phyloP scores from a whole-genome alignment of 2,113 vertebrate genomes.

The Ochotona curzoniae region DNA sequence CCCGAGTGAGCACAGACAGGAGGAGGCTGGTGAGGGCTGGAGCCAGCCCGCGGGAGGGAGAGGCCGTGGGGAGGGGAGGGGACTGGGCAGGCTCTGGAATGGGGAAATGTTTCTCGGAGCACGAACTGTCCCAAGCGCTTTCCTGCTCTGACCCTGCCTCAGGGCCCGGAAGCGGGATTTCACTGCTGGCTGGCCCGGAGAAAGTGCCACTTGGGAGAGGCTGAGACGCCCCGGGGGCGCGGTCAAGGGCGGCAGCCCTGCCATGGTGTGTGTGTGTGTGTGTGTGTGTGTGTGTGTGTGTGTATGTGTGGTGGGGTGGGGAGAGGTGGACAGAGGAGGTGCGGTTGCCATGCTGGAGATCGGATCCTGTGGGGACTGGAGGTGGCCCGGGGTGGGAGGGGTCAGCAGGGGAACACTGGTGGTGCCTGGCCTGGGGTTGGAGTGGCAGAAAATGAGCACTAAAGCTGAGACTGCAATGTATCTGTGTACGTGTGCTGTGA shows the following conservation, averaged over 20 bases:
- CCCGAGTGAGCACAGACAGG: neutral
- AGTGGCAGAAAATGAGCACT: neutral
- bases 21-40: neutral
- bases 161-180: neutral
- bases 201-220: neutral
- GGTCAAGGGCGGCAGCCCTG: neutral
- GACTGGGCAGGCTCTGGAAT: slow-evolving; percentile 6
- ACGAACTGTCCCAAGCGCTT: too few relatives aligned
- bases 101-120: slow-evolving; percentile 28
- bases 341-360: rapidly evolving
- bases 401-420: neutral
- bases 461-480: neutral
- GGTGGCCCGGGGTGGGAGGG: too few relatives aligned
- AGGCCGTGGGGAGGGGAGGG: neutral
- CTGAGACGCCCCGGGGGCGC: neutral
- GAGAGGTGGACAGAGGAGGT: too few relatives aligned
- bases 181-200: neutral
- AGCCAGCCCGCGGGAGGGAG: neutral
- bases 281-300: too few relatives aligned
- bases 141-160: neutral
- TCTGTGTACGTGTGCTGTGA: neutral
- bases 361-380: neutral
- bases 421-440: neutral
- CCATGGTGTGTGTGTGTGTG: neutral
- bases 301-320: too few relatives aligned